Percentiles rank a stretch among this genome's conserved stretches.
Conservation (phyloP, 2,888 invertebrate genomes). For the Selenia dentaria region DNA sequence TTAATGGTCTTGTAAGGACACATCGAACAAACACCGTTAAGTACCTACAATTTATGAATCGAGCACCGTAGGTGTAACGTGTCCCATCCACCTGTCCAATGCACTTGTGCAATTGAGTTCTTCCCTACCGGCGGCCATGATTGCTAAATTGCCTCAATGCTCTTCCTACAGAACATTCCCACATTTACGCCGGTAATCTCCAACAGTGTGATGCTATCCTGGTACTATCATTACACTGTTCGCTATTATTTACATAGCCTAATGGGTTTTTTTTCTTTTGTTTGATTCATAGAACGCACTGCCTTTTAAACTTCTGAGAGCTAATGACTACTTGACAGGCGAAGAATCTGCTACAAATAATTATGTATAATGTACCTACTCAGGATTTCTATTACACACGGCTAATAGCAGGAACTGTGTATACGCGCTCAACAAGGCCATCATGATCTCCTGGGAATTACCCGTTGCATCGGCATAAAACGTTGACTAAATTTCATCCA, state of each 20-base stretch:
- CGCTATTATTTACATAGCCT: constrained; percentile 25
- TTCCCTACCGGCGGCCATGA: constrained; percentile 32
- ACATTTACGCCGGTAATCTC: constrained; percentile 35
- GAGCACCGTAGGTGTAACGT: constrained; percentile 32
- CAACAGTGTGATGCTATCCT: constrained; percentile 29
- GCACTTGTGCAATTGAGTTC: constrained; percentile 42
- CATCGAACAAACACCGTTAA: neutral
- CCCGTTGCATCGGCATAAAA: too few relatives aligned
- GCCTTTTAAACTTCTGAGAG: constrained; percentile 17
- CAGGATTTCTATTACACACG: too few relatives aligned
- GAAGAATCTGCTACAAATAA: constrained; percentile 1
- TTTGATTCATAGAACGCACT: constrained; percentile 16
- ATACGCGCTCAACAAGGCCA: too few relatives aligned
- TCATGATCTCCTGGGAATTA: too few relatives aligned
- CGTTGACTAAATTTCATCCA: too few relatives aligned
- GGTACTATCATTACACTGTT: constrained; percentile 24
- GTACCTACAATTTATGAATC: constrained; percentile 15
- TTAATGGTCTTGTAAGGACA: neutral
- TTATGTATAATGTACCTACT: neutral
- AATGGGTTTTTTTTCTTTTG: constrained; percentile 26
- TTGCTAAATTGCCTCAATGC: constrained; percentile 47
- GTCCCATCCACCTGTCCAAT: constrained; percentile 33
- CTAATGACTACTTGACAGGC: constrained; percentile 15
- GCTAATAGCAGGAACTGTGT: too few relatives aligned
- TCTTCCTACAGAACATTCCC: constrained; percentile 45